phyloP scores from a whole-genome alignment of 2,113 vertebrate genomes.

The Centrocercus urophasianus region DNA sequence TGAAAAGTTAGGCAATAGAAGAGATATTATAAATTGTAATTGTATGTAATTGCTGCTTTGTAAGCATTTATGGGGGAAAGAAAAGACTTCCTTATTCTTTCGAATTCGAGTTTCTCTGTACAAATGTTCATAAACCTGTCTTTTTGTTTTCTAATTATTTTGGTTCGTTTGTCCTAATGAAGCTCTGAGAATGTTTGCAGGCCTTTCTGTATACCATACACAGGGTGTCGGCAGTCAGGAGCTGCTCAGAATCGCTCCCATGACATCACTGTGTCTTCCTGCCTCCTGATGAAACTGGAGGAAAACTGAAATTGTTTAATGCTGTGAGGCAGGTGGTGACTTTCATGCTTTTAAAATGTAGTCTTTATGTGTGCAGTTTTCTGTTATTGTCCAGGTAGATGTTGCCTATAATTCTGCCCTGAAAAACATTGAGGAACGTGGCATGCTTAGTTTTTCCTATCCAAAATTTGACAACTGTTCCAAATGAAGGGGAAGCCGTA shows the following conservation, averaged over 20 bases:
- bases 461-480: background rate
- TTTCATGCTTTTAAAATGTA: background rate
- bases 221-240: background rate
- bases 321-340: background rate
- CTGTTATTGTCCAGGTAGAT: background rate
- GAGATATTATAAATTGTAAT: background rate
- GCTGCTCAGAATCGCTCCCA: background rate
- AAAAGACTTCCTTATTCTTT: background rate
- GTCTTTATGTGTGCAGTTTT: background rate
- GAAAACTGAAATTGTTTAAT: fast-evolving
- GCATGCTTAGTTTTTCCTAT: background rate
- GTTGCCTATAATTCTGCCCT: background rate
- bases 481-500: background rate
- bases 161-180: background rate
- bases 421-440: background rate
- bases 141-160: background rate
- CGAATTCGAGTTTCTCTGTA: background rate
- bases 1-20: background rate
- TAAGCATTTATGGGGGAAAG: background rate
- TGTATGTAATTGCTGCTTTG: constrained; percentile 20
- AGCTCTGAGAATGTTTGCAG: background rate
- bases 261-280: fast-evolving
- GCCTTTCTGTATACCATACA: background rate
- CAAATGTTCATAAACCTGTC: background rate
- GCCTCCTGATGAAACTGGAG: background rate